Evolutionary conservation across 2,797 vertebrate genomes (phyloP), one percentile per base, ranked within the genome.

Genomic region (Sebastes ruberrimus): DNA sequence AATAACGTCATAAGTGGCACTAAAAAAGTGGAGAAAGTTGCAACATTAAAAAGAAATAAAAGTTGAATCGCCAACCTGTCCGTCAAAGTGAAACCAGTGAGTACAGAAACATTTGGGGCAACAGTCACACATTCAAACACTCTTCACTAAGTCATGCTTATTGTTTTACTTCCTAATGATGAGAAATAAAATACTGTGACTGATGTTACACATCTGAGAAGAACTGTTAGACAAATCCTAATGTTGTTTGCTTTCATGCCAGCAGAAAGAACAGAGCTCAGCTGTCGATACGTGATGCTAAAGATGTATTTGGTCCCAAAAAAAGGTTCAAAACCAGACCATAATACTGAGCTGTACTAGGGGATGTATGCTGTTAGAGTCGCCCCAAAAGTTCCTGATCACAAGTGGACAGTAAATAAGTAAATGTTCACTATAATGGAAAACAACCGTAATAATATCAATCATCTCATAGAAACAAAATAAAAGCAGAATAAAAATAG

Each of bases 401-500:
- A 71, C 69, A 28, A 63, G 60, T 81, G 78, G 84, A 83, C 80
- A 57, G 77, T 81, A 89, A 78, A 74, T 74, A 67, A 81, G 77
- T 89, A 84, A 86, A 89, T 79, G 67, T 85, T 86, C 49, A 84
- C 85, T 85, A 76, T 83, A 89, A 86, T 84, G 87, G 63, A 91
- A 92, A 93, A 89, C 77, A 84, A 83, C 52, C 1, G 2, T 78
- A 81, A 73, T 83, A 68, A 83, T 33, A 83, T 74, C 77, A 72
- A 84, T 49, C 42, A 49, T 86, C 80, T 88, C 86, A 80, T 85
- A 86, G 76, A 92, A 90, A 88, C 82, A 87, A 95, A 93, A 90
- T 91, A 90, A 96, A 96, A 96, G 94, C 76, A 90, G 88, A 95
- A 94, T 96, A 95, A 94, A 96, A 95, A 92, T 94, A 94, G 90